These are phyloP conservation scores for Rhegmatorhina hoffmannsi DNA, from an alignment of 2,113 vertebrate species.

Conservation along the genomic window DNA sequence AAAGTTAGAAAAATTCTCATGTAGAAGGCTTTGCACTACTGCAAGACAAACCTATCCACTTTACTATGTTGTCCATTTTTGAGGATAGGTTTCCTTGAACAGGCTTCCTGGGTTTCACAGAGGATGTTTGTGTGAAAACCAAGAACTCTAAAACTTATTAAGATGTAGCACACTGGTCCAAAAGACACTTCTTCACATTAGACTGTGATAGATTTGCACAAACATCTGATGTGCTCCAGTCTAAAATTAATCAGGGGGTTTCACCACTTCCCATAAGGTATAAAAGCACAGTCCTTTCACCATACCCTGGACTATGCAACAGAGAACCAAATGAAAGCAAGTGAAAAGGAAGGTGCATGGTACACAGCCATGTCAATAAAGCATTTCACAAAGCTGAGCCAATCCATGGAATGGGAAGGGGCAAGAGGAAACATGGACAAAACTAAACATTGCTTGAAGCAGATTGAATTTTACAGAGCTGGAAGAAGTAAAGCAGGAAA, in stretches of 20 bases:
- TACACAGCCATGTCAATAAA: background rate
- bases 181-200: background rate
- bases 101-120: background rate
- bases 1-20: background rate
- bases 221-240: background rate
- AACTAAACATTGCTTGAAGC: background rate
- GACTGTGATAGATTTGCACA: background rate
- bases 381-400: background rate
- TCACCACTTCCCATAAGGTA: background rate
- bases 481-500: background rate
- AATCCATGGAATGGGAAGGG: accelerated
- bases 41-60: background rate
- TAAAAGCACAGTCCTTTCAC: background rate
- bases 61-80: background rate
- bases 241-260: background rate
- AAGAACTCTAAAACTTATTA: background rate
- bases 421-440: background rate
- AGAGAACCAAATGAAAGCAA: background rate
- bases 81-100: background rate
- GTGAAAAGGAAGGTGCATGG: background rate
- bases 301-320: background rate
- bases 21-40: background rate
- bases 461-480: background rate
- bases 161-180: background rate
- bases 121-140: background rate